Base-by-base conservation (phyloP, 2,113 vertebrate genomes). In the Oryzias curvinotus region DNA sequence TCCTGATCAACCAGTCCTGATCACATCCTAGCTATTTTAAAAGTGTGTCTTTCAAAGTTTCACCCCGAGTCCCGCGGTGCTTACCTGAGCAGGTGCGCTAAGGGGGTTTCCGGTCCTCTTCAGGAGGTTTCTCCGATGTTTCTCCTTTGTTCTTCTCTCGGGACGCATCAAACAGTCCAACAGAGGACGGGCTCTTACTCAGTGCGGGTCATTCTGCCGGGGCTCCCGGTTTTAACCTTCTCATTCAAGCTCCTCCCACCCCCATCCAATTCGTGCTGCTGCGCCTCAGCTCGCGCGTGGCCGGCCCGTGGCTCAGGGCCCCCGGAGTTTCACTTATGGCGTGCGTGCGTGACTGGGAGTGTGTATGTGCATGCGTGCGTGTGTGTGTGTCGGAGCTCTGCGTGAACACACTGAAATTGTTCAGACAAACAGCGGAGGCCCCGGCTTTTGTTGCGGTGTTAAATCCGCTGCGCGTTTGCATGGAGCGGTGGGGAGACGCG, bases 301-400 rank as follows among this genome's bases (percentile, higher is more conserved):
- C 89, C 77, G 86, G 77, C 91, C 88, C 92, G 90, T 91, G 92
- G 82, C 87, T 81, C 62, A 50, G 77, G 53, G 57, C 46, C 43
- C 59, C 65, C 50, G 65, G 21, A 68, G 68, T 65, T 68, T 62
- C 62, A 67, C 73, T 65, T 49, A 6, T 48, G 45, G 19, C 15
- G 19, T 69, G 51, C 30, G 64, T 59, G 67, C 56, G 78, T 70
- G 75, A 54, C 78, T 60, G 78, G 46, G 85, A 44, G 79, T 49
- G 71, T 47, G 73, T 44, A 48, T 49, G 50, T 56, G 65, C 21
- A 55, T 61, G 71, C 49, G 53, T 43, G 64, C 46, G 61, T 25
- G 59, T 57, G 58, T n/a, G 69, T 41, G 53, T 61, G 72, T 19
- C 21, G n/a, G 56, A 55, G 69, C 54, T 65, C 63, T 64, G 66